Evolutionary conservation across 2,888 invertebrate species (phyloP).

Genomic region (Acronicta psi): DNA sequence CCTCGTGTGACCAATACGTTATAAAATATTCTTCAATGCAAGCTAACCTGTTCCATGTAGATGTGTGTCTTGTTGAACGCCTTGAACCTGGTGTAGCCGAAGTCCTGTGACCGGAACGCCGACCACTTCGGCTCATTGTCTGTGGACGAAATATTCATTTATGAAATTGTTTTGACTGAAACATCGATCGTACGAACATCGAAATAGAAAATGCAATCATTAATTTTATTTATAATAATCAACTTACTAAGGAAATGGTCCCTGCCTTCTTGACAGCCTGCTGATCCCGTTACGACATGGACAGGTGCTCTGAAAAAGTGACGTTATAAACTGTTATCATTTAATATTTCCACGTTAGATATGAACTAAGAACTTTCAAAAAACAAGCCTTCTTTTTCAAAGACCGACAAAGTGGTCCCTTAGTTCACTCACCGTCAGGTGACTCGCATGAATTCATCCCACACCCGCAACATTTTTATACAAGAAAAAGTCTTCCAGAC

Average conservation of each 20-base stretch:
- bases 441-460: no score
- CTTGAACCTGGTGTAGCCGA: conserved; percentile 96
- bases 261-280: conserved; percentile 89
- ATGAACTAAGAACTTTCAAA: no score
- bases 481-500: no score
- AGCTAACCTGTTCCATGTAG: conserved; percentile 94
- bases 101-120: conserved; percentile 93
- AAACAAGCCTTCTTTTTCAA: no score
- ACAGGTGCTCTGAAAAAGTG: conserved; percentile 93
- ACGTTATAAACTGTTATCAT: not conserved
- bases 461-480: no score
- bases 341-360: no score
- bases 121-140: conserved; percentile 88
- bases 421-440: no score
- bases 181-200: no score
- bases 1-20: no score
- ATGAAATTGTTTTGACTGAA: no score
- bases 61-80: conserved; percentile 95
- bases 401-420: no score
- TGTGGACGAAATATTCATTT: conserved; percentile 71
- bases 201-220: no score
- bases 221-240: not conserved
- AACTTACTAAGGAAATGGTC: conserved; percentile 91
- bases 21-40: not conserved
- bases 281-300: conserved; percentile 91